Evolutionary conservation across 2,888 invertebrate species (phyloP).

Genomic region (Cyclophora albipunctata): DNA sequence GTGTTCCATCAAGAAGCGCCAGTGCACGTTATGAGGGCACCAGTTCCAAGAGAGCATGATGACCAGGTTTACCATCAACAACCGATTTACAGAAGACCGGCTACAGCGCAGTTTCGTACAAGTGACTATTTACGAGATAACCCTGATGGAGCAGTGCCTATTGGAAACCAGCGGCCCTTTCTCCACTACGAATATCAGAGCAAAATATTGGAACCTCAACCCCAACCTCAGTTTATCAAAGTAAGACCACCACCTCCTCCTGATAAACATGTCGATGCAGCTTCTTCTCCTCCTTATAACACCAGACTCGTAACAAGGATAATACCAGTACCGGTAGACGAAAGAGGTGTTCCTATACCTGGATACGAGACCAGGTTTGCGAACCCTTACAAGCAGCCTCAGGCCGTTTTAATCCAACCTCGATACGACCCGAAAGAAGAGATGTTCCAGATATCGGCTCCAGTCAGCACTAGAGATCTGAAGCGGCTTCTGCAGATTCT

Average conservation of each 20-base stretch:
- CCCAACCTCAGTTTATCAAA: constrained; percentile 2
- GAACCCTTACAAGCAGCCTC: constrained; percentile 47
- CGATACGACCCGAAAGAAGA: constrained; percentile 71
- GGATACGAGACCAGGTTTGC: constrained; percentile 58
- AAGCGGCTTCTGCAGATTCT: constrained; percentile 80
- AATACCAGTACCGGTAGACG: constrained; percentile 63
- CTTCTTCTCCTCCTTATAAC: constrained; percentile 51
- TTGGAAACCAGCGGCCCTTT: constrained; percentile 70
- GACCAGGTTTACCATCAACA: constrained; percentile 59
- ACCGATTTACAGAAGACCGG: constrained; percentile 48
- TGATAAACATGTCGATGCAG: constrained; percentile 44
- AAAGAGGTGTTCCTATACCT: constrained; percentile 58
- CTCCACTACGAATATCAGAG: constrained; percentile 65
- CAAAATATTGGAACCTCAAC: constrained; percentile 66
- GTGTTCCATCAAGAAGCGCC: constrained; percentile 67
- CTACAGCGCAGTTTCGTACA: constrained; percentile 59
- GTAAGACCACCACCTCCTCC: constrained; percentile 37
- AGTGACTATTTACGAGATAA: constrained; percentile 68
- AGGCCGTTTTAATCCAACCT: constrained; percentile 34
- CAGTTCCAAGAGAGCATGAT: constrained; percentile 47
- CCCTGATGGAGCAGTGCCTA: constrained; percentile 64
- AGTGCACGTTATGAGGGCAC: constrained; percentile 73
- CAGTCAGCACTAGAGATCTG: constrained; percentile 82
- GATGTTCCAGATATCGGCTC: constrained; percentile 78
- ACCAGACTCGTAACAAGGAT: constrained; percentile 55